Evolutionary conservation across 1,140 invertebrate species (phyloP), one percentile per base, ranked within the genome.

Genomic region (Oryzaephilus surinamensis): DNA sequence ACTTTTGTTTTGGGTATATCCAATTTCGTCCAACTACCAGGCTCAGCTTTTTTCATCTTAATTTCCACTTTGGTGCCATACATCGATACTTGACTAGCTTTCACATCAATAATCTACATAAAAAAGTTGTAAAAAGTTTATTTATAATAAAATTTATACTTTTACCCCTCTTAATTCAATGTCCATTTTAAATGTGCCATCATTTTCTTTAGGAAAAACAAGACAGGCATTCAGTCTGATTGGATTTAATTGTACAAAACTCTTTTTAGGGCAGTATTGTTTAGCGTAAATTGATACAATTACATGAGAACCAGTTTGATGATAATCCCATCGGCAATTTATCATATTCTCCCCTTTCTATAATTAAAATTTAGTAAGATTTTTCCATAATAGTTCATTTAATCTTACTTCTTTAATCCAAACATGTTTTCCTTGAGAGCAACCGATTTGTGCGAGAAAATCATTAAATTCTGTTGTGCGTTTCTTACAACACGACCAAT

Each of bases 1-100:
- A 35, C 26, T 24, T 18, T 14, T 11, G 21, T 18, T 26, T 46
- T 35, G 2, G 77, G 74, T 50, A 84, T 73, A 52, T 84, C 74
- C 6, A 93, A 57, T 46, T 77, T 78, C 2, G 68, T 53, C 95
- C 95, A 98, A 30, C 76, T 76, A 12, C 81, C 77, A 2, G 80
- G 69, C 52, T 91, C 85, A 1, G 73, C 77, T 67, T 99, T 97
- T 43, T 79, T 84, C 52, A 99, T 57, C 52, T 85, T 91, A 7
- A 99, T 84, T 67, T 99, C 95, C 12, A 97, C 77, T 76, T 98
- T 98, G n/a, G 91, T 84, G 31, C 81, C 81, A 45, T 81, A 69
- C 78, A 97, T 87, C 10, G 73, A 74, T 1, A 81, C 84, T 46
- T 64, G 70, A 54, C 85, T 84, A 36, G 76, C 68, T 23, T 63